Conservation (phyloP, 2,888 invertebrate species). For the Corbicula japonica region DNA sequence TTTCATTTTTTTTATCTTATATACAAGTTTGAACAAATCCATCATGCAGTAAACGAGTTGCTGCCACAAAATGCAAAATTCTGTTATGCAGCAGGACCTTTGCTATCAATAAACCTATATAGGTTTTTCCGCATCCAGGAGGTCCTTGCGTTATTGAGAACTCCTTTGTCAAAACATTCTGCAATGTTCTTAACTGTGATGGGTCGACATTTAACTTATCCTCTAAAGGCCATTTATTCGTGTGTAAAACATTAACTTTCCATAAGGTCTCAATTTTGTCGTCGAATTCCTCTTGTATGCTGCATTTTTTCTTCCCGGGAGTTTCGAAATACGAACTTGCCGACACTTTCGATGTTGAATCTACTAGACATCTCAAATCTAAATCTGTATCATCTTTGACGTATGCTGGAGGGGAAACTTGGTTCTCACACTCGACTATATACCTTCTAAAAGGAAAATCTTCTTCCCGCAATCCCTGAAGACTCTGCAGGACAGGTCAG, state of each 20-base stretch:
- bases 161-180: constrained; percentile 80
- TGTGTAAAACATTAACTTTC: too few species aligned
- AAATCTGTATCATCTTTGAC: constrained; percentile 3
- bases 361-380: not conserved
- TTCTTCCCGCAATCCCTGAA: constrained; percentile 88
- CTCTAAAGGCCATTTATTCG: constrained; percentile 25
- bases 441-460: constrained; percentile 68
- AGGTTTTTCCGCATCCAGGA: constrained; percentile 95
- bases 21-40: too few species aligned
- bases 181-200: constrained; percentile 81
- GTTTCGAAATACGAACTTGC: too few species aligned
- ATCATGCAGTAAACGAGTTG: too few species aligned
- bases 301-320: too few species aligned
- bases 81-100: constrained; percentile 89
- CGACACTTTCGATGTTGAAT: not conserved
- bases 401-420: constrained; percentile 64
- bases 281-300: too few species aligned
- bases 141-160: constrained; percentile 88
- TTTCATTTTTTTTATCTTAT: too few species aligned
- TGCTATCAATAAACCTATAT: constrained; percentile 92
- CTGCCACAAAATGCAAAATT: too few species aligned
- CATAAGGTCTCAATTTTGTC: too few species aligned
- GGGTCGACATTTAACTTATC: constrained; percentile 73
- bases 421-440: constrained; percentile 61
- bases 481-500: constrained; percentile 90